Base-by-base conservation (phyloP, 2,797 vertebrate genomes). In the Channallabes apus region DNA sequence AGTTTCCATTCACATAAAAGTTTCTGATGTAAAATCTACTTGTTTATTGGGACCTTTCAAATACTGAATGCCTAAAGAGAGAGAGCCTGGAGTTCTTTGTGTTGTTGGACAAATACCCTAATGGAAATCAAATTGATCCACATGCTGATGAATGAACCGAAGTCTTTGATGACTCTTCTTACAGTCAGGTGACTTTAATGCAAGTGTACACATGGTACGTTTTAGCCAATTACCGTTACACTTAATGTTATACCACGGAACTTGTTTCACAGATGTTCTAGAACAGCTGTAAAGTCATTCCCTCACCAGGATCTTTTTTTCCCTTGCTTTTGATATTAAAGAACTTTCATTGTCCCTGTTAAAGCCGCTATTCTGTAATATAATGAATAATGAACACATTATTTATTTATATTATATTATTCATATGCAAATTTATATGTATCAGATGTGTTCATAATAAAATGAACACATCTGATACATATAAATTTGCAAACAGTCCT, bases 1-100 rank as follows among this genome's bases (percentile, higher is more conserved):
- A 87, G 86, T 79, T 86, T 88, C 83, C 67, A 80, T 75, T 82
- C 80, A 83, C 76, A 82, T 84, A 65, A 88, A 87, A 90, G 77
- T 81, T 29, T 12, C 67, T 71, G 11, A n/a, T 22, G 82, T 75
- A 78, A 73, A 71, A 76, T 61, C 17, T 35, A 24, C 35, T 41
- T 32, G 22, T 58, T n/a, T 35, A 38, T 4, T 32, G 15, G 5
- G 15, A 64, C 1, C 41, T 77, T 77, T 71, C 20, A 46, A 86
- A 32, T n/a, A 24, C 76, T 82, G 35, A 80, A 35, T 64, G 27
- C 62, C 69, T 76, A 56, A 11, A 5, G 6, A 41, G 38, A 27
- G 58, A 67, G 17, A 38, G 35, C 56, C 65, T 22, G 54, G 20
- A 6, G 22, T 78, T 32, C 20, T 76, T 20, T 4, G 11, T 22